These are phyloP conservation scores for Oostethus manadensis DNA, from an alignment of 2,113 vertebrate genomes.

Conservation along the genomic window DNA sequence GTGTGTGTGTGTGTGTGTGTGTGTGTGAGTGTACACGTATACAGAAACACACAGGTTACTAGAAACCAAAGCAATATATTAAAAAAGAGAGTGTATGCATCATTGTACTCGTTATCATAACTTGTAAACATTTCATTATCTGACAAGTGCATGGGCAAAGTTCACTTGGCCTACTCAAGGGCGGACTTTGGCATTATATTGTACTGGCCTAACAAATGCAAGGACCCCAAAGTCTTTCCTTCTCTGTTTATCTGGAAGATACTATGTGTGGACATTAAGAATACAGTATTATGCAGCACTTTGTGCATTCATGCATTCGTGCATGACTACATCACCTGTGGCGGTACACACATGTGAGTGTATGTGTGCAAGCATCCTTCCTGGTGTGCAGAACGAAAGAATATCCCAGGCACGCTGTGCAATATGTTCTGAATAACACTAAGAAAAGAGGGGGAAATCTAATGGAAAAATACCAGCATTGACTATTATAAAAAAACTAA, in stretches of 20 bases:
- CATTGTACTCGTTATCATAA: slow-evolving; percentile 32
- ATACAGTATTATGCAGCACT: slow-evolving; percentile 26
- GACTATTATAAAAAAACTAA: no score
- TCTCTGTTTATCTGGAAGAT: slow-evolving; percentile 8
- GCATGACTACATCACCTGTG: slow-evolving; percentile 1
- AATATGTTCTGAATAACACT: background rate
- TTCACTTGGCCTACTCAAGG: slow-evolving; percentile 36
- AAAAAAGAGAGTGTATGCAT: slow-evolving; percentile 3
- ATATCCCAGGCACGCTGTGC: background rate
- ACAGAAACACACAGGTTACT: slow-evolving; percentile 21
- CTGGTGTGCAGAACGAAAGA: background rate
- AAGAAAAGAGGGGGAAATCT: no score
- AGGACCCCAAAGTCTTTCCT: slow-evolving; percentile 11
- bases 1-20: slow-evolving; percentile 12
- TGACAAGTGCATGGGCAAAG: slow-evolving; percentile 37
- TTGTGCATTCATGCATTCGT: slow-evolving; percentile 18
- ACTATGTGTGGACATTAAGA: slow-evolving; percentile 15
- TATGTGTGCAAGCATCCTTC: background rate
- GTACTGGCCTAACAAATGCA: slow-evolving; percentile 16
- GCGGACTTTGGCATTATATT: slow-evolving; percentile 33
- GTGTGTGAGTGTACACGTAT: slow-evolving; percentile 20
- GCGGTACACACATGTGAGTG: background rate
- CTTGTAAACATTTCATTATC: slow-evolving; percentile 50
- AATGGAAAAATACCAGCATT: no score
- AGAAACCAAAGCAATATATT: slow-evolving; percentile 18